phyloP scores from a whole-genome alignment of 2,113 vertebrate species.

The Caloenas nicobarica region DNA sequence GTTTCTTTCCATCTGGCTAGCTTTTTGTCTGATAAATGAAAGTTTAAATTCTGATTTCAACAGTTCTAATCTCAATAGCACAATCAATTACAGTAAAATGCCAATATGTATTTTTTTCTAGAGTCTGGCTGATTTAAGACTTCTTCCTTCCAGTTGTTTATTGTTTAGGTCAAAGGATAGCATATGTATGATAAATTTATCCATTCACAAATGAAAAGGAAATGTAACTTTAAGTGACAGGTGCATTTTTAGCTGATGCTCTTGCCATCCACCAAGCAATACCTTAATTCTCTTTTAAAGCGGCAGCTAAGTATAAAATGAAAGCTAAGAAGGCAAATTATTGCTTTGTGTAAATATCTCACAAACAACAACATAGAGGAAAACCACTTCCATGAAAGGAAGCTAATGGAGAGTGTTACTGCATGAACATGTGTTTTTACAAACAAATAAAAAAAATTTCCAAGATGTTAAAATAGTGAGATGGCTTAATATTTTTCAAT shows the following conservation, averaged over 20 bases:
- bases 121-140: not conserved
- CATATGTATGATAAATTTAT: not conserved
- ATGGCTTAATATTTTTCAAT: not conserved
- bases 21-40: conserved; percentile 66
- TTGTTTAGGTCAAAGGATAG: conserved; percentile 10
- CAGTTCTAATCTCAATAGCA: conserved; percentile 62
- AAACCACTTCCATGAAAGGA: not conserved
- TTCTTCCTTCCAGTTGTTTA: conserved; percentile 28
- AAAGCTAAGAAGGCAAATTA: not conserved
- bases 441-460: not conserved
- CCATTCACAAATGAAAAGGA: not conserved
- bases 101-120: conserved; percentile 33
- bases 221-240: not conserved
- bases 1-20: conserved; percentile 55
- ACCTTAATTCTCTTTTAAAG: not conserved
- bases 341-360: not conserved
- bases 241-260: not conserved
- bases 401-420: not conserved
- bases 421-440: not conserved
- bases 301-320: not conserved
- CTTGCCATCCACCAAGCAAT: not conserved
- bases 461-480: not conserved
- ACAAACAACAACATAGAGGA: not conserved
- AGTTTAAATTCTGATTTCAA: conserved; percentile 66
- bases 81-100: conserved; percentile 63